phyloP scores from a whole-genome alignment of 1,140 invertebrate species.

The Oreohelix idahoensis region DNA sequence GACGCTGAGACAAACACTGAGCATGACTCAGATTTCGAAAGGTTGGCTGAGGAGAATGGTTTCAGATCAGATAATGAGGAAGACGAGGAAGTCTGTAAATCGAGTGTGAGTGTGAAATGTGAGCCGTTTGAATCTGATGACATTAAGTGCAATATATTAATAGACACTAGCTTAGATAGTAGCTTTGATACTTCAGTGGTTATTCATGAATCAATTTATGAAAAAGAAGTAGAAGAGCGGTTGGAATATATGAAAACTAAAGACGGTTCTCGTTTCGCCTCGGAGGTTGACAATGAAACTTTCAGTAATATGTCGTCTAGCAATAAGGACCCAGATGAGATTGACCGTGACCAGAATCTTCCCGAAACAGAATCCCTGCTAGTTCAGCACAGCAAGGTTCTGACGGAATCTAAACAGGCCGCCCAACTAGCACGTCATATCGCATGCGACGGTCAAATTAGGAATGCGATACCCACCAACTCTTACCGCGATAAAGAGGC shows the following conservation, averaged over 20 bases:
- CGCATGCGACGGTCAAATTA: slow-evolving; percentile 13
- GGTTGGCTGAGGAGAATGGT: slow-evolving; percentile 45
- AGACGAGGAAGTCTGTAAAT: slow-evolving; percentile 16
- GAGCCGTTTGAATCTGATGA: slow-evolving; percentile 16
- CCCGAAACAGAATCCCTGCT: slow-evolving; percentile 38
- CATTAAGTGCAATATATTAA: slow-evolving; percentile 44
- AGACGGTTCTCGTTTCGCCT: slow-evolving; percentile 46
- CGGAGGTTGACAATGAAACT: slow-evolving; percentile 65
- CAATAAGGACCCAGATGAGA: slow-evolving; percentile 43
- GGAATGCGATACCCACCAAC: too few relatives aligned
- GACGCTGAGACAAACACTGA: slow-evolving; percentile 55
- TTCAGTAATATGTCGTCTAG: slow-evolving; percentile 64
- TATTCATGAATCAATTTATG: slow-evolving; percentile 68
- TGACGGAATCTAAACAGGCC: slow-evolving; percentile 42
- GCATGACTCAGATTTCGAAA: slow-evolving; percentile 54
- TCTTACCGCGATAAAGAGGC: slow-evolving; percentile 25
- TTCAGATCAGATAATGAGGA: slow-evolving; percentile 29
- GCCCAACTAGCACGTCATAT: slow-evolving; percentile 37
- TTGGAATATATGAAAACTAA: slow-evolving; percentile 55
- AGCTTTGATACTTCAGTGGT: slow-evolving; percentile 57
- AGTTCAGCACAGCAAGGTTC: slow-evolving; percentile 42
- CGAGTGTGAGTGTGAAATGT: slow-evolving; percentile 28
- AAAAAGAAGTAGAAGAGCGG: slow-evolving; percentile 68
- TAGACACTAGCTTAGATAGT: slow-evolving; percentile 64
- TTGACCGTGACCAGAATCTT: slow-evolving; percentile 22